These are phyloP conservation scores for Fregata magnificens DNA, from an alignment of 2,113 vertebrate genomes.

Conservation along the genomic window DNA sequence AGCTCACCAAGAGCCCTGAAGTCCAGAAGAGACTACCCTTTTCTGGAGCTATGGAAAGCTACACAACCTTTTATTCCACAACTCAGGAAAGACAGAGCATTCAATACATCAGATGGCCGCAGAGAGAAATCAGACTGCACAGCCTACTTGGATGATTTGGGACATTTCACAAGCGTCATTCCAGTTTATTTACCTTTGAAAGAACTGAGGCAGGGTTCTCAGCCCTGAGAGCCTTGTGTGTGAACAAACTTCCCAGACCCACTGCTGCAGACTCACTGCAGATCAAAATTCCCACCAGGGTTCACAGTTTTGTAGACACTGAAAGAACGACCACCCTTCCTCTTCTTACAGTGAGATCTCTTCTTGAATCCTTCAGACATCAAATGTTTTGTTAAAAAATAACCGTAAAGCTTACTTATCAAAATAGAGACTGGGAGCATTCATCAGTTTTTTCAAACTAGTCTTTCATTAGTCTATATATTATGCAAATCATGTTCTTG, in stretches of 20 bases:
- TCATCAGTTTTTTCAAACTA: background rate
- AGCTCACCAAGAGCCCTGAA: background rate
- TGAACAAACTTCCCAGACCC: background rate
- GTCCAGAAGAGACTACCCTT: background rate
- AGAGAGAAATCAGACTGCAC: background rate
- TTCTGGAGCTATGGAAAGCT: background rate
- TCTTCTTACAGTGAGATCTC: background rate
- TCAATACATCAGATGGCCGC: background rate
- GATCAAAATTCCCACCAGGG: background rate
- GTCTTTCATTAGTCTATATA: background rate
- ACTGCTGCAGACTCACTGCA: accelerated
- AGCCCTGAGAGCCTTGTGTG: too few species aligned
- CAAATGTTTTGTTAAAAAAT: background rate
- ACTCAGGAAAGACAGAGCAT: background rate
- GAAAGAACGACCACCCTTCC: background rate
- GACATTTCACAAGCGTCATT: background rate
- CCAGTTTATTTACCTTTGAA: background rate
- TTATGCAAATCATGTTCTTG: background rate
- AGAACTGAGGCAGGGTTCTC: background rate
- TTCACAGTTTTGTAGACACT: too few species aligned
- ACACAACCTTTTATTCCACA: background rate
- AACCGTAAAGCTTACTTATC: background rate
- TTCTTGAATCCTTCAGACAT: background rate
- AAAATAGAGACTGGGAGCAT: background rate
- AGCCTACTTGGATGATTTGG: too few species aligned